Evolutionary conservation across 2,797 vertebrate genomes (phyloP).

Genomic region (Sebastolobus altivelis): DNA sequence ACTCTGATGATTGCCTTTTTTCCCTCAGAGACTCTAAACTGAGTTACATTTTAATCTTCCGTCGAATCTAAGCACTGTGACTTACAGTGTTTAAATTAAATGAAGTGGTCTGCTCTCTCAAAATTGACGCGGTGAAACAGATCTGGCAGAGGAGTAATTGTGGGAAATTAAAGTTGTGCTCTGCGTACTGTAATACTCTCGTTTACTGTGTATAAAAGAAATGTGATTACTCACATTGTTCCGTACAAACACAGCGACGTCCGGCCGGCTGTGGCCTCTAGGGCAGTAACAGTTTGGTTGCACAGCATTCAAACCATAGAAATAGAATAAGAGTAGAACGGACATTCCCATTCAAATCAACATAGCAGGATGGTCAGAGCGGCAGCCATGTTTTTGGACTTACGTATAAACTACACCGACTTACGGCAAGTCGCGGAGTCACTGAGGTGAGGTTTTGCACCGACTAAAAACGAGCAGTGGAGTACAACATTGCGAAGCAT

Average conservation of each 20-base stretch:
- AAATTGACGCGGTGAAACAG: constrained; percentile 50
- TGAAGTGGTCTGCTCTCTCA: constrained; percentile 49
- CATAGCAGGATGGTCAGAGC: too few relatives aligned
- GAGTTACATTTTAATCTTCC: constrained; percentile 70
- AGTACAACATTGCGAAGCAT: too few relatives aligned
- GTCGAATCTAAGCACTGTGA: constrained; percentile 54
- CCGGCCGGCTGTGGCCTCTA: neutral
- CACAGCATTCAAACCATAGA: neutral
- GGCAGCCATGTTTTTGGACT: too few relatives aligned
- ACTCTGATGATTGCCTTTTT: constrained; percentile 61
- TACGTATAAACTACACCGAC: too few relatives aligned
- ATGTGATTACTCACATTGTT: constrained; percentile 37
- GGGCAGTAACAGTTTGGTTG: constrained; percentile 14
- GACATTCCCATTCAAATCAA: too few relatives aligned
- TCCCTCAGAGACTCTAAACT: constrained; percentile 67
- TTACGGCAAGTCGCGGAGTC: too few relatives aligned
- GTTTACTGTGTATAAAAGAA: constrained; percentile 36
- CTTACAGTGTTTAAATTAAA: constrained; percentile 68
- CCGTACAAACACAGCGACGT: neutral
- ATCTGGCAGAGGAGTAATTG: constrained; percentile 51
- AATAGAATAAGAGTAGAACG: too few relatives aligned
- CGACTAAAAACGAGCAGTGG: too few relatives aligned
- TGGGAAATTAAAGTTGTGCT: constrained; percentile 52
- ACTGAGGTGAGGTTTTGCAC: too few relatives aligned
- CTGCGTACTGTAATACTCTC: constrained; percentile 18